Evolutionary conservation across 2,888 invertebrate genomes (phyloP), one percentile per base, ranked within the genome.

Genomic region (Stratiomys singularior): DNA sequence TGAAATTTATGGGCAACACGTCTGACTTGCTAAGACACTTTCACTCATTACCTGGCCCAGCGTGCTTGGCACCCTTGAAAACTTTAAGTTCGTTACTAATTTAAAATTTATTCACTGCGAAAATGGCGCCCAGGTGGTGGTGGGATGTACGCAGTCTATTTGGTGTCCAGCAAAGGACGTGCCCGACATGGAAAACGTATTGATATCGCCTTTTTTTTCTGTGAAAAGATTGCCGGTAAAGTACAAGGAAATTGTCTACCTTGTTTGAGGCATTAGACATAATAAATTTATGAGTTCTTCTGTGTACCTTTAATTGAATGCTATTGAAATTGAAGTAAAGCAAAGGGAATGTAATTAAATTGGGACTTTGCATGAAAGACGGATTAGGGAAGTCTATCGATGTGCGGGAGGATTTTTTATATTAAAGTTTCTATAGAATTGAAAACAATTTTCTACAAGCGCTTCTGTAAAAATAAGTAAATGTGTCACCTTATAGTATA

Each of bases 21-120:
- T 71, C 47, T 46, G 52, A 47, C 71, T 71, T 71, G 1, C n/a
- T 46, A 7, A 71, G 47, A 46, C 71, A 71, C 47, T 71, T 71
- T 71, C 71, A 71, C 46, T 71, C 71, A 47, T 71, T 71, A 71
- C 21, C 13, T 11, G 15, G 9, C 1, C 23, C 44, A 37, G 18
- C 44, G 44, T 44, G 64, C 28, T 15, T 9, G 4, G 64, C 18
- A 44, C 37, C 11, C 1, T 67, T 67, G 15, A 67, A 44, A 67
- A 67, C 37, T 67, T 67, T 37, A 37, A 21, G 44, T 5, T 60
- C 58, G 58, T 21, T 5, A 30, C 64, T 64, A 64, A 64, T 64
- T 64, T 64, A 28, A 64, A 64, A 64, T 64, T 64, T 64, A 64
- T 64, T 28, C 64, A 23, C 30, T 30, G n/a, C 25, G 28, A 60